Base-by-base conservation (phyloP, 2,797 vertebrate genomes). In the Danio choprae region DNA sequence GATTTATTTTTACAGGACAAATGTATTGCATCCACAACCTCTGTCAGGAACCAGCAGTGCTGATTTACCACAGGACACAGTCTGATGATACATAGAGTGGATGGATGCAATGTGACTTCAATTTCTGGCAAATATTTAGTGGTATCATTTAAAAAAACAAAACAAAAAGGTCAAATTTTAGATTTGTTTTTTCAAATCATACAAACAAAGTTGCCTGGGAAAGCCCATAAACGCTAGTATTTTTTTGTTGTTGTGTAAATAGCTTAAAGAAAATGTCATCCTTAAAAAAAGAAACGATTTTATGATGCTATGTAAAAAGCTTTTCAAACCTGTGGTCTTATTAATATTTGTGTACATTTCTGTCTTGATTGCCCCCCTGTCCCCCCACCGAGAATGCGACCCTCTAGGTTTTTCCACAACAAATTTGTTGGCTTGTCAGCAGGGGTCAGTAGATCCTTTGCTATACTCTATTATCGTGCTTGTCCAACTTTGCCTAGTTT, bases 11-110 rank as follows among this genome's bases (percentile, higher is more conserved):
- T 60, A 60, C 87, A 94, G 94, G 93, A 36, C 85, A 90, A 1
- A 89, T 91, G 2, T 94, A 94, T 88, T 90, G 89, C 88, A 87
- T 95, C 80, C 83, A 89, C 12, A 95, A 95, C 79, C 3, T 88
- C 40, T 85, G 63, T 1, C 53, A 85, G 0, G 90, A 91, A 77
- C 93, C 94, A 22, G 92, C 92, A 0, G 87, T 92, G 8, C 76
- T 95, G 38, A 88, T 84, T 84, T 94, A 92, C 79, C 90, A 89
- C 82, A 90, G 92, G 82, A 84, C 93, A 15, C 78, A 84, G 5
- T 63, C 80, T 8, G 88, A 89, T 46, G 80, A 80, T 36, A 76
- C 69, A 10, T 68, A 8, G 9, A 72, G 62, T 71, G 76, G 71
- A 86, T 9, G 7, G n/a, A 65, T 15, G 53, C 56, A 56, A 44